phyloP scores from a whole-genome alignment of 2,888 invertebrate genomes.

The Lasioglossum pauxillum region DNA sequence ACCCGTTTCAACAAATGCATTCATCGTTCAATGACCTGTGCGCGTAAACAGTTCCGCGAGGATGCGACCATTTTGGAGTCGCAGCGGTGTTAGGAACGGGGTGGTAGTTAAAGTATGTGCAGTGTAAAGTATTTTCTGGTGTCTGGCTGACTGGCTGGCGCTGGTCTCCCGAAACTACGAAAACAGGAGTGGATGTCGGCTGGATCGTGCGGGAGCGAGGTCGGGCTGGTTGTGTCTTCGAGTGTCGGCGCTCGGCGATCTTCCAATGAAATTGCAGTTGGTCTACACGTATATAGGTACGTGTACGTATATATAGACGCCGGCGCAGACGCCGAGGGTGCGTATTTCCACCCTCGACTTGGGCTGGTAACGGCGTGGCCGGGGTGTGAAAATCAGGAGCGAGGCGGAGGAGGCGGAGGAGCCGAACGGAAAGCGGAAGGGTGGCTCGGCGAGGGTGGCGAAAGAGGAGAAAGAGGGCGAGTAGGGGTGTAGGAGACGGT shows the following conservation, averaged over 20 bases:
- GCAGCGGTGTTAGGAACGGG: conserved; percentile 14
- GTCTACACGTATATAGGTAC: conserved; percentile 42
- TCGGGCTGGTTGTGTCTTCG: conserved; percentile 70
- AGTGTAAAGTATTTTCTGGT: conserved; percentile 31
- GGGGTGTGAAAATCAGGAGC: conserved; percentile 82
- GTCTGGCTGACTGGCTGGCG: conserved; percentile 48
- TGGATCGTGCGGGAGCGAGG: conserved; percentile 14
- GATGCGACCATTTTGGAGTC: conserved; percentile 64
- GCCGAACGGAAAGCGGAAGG: conserved; percentile 57
- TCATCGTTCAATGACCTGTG: conserved; percentile 4
- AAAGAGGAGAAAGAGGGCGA: conserved; percentile 65
- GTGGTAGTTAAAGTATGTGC: conserved; percentile 50
- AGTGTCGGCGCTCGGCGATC: conserved; percentile 69
- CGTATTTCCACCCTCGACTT: conserved; percentile 71
- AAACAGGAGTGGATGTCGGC: not conserved
- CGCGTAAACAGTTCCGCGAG: conserved; percentile 21
- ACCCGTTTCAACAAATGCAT: not conserved
- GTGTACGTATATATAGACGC: conserved; percentile 51
- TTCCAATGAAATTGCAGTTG: conserved; percentile 79
- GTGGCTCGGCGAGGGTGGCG: conserved; percentile 19
- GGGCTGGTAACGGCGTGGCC: conserved; percentile 76
- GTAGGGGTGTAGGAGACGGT: conserved; percentile 62
- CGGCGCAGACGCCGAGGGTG: conserved; percentile 75
- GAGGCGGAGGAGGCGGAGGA: conserved; percentile 64
- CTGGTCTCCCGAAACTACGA: not conserved